phyloP scores from a whole-genome alignment of 92 coral and sea anemone species.

The Epizoanthus scotinus region DNA sequence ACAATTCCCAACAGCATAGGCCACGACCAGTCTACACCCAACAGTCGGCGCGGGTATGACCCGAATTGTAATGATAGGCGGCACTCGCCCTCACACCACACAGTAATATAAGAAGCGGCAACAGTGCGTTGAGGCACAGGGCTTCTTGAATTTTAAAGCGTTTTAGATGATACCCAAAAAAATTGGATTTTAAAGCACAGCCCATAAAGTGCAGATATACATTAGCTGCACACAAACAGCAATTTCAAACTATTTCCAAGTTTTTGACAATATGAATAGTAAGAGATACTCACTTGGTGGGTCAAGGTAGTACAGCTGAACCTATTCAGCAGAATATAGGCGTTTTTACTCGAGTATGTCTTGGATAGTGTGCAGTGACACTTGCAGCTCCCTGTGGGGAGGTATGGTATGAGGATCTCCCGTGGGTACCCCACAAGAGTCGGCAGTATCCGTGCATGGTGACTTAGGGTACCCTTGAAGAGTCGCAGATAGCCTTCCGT shows the following conservation, averaged over 20 bases:
- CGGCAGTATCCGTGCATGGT: background rate
- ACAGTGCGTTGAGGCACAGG: background rate
- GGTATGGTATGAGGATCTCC: background rate
- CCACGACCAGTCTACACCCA: conserved; percentile 51
- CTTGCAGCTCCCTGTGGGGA: background rate
- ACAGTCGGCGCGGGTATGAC: conserved; percentile 64
- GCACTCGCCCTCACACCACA: conserved; percentile 60
- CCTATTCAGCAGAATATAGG: background rate
- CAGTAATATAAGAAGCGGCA: conserved; percentile 15
- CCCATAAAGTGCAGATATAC: background rate
- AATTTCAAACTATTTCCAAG: conserved; percentile 7
- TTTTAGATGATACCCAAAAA: conserved; percentile 23
- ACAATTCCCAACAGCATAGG: conserved; percentile 82
- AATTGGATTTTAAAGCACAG: conserved; percentile 17
- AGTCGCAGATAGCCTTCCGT: background rate
- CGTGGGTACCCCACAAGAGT: background rate
- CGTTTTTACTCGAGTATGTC: background rate
- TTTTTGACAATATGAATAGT: conserved; percentile 5
- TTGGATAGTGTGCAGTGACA: background rate
- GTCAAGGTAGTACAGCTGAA: background rate
- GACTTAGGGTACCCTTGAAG: background rate
- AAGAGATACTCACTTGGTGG: background rate
- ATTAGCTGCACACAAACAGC: background rate
- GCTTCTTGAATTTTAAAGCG: background rate
- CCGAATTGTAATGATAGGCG: conserved; percentile 69